A percentile compares a stretch with the other conserved stretches of the same genome.
Conservation (phyloP, 2,797 vertebrate genomes). For the Acipenser oxyrinchus region DNA sequence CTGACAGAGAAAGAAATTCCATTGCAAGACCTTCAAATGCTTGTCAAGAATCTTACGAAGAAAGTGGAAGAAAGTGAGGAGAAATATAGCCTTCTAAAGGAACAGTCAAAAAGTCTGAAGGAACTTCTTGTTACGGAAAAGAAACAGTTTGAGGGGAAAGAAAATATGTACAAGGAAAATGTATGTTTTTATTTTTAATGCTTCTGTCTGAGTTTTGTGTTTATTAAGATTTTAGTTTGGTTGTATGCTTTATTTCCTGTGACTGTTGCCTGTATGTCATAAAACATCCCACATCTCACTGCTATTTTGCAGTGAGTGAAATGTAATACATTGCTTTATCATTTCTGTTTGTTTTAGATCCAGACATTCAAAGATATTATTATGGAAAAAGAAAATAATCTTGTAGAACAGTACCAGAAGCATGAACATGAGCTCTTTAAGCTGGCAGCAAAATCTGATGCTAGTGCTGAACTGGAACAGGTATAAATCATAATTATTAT, state of each 20-base stretch:
- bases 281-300: no score
- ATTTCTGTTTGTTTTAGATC: conserved; percentile 49
- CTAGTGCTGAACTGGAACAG: conserved; percentile 81
- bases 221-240: no score
- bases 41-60: conserved; percentile 73
- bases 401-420: conserved; percentile 60
- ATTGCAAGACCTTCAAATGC: conserved; percentile 60
- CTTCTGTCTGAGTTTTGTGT: no score
- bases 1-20: conserved; percentile 40
- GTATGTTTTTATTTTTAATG: conserved; percentile 44
- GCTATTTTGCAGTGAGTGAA: not conserved
- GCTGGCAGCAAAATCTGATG: conserved; percentile 77
- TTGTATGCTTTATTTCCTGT: no score
- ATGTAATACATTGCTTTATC: not conserved
- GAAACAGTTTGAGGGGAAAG: conserved; percentile 66
- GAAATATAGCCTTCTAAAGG: conserved; percentile 71
- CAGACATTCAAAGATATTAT: conserved; percentile 75
- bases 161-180: conserved; percentile 72
- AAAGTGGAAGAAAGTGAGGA: conserved; percentile 80
- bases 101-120: conserved; percentile 65
- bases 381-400: conserved; percentile 68
- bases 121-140: conserved; percentile 62
- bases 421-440: conserved; percentile 83
- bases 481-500: conserved; percentile 34
- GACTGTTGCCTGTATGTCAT: no score